Percentiles rank a stretch among this genome's conserved stretches.
phyloP scores from a whole-genome alignment of 2,113 vertebrate genomes.

The Corythaeola cristata region DNA sequence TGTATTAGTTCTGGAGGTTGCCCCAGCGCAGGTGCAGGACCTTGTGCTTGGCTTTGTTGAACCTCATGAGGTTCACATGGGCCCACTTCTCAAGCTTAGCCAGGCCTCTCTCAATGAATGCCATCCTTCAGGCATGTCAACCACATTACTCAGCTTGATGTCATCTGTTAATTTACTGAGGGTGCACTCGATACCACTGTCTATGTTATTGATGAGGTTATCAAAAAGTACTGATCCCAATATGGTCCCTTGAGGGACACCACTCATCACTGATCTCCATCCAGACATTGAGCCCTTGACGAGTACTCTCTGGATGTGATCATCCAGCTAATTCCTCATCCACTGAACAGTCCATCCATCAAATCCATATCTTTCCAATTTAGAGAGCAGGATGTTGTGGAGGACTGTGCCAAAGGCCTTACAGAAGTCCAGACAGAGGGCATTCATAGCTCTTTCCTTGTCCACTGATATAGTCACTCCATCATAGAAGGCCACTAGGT shows the following conservation, averaged over 20 bases:
- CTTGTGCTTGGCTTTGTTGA: not conserved
- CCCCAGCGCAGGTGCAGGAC: not conserved
- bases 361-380: not conserved
- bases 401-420: too few relatives aligned
- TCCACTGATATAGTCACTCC: too few relatives aligned
- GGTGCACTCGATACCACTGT: not conserved
- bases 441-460: not conserved
- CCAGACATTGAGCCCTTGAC: too few relatives aligned
- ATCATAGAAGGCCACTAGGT: not conserved
- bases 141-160: not conserved
- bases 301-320: accelerated
- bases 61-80: not conserved
- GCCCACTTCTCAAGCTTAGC: not conserved
- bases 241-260: not conserved
- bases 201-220: not conserved
- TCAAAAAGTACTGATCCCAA: not conserved
- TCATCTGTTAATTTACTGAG: not conserved
- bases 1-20: not conserved
- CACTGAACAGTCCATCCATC: not conserved
- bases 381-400: not conserved
- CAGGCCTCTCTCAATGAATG: not conserved
- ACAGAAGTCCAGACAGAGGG: not conserved
- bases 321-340: not conserved
- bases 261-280: not conserved
- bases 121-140: not conserved